phyloP scores from a whole-genome alignment of 1,140 invertebrate genomes.

The Ganaspis sp. region DNA sequence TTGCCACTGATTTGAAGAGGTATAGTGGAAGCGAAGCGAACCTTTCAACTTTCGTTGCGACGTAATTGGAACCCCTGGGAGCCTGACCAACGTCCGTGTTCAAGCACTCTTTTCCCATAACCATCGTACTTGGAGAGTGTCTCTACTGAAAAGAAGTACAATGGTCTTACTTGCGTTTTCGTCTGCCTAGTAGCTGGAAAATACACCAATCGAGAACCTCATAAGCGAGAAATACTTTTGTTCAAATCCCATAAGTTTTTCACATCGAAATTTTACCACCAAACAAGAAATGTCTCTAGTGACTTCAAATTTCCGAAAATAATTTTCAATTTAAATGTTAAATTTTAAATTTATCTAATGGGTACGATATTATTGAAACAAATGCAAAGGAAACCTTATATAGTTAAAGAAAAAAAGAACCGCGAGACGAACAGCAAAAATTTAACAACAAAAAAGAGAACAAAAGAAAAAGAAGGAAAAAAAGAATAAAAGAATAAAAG shows the following conservation, averaged over 20 bases:
- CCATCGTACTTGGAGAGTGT: conserved; percentile 49
- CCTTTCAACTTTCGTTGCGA: conserved; percentile 30
- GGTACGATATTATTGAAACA: no score
- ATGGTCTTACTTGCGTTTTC: conserved; percentile 37
- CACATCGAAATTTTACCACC: no score
- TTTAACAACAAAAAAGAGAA: no score
- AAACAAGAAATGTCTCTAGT: no score
- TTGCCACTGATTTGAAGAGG: neutral
- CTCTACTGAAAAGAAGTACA: conserved; percentile 44
- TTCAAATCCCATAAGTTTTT: neutral
- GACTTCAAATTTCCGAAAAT: no score
- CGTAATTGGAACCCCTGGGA: conserved; percentile 66
- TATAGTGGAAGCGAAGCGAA: neutral
- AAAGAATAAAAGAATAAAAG: no score
- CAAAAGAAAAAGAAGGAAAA: no score
- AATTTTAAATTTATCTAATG: no score
- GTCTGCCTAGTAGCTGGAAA: conserved; percentile 18
- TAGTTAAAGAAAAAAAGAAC: no score
- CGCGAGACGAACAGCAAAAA: no score
- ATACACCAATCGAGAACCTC: conserved; percentile 1
- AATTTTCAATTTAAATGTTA: no score
- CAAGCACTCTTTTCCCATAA: conserved; percentile 69
- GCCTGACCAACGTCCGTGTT: conserved; percentile 70
- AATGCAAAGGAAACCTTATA: no score
- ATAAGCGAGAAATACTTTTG: neutral